A percentile compares a stretch with the other conserved stretches of the same genome.
phyloP scores from a whole-genome alignment of 2,888 invertebrate species.

The Xylota sylvarum region DNA sequence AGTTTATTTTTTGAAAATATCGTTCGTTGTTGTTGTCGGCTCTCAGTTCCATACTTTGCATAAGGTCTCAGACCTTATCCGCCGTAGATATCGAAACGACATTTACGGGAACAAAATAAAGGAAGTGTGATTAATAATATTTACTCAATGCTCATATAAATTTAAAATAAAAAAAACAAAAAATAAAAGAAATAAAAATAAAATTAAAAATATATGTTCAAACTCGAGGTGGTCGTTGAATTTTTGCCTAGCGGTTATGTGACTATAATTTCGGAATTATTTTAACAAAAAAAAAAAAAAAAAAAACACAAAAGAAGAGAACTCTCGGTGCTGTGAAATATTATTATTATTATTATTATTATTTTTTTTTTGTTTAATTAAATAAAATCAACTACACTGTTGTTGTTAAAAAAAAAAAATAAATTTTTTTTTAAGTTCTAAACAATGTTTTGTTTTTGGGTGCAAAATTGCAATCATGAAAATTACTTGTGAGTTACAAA shows the following conservation, averaged over 20 bases:
- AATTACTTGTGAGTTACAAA: slow-evolving; percentile 68
- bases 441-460: slow-evolving; percentile 67
- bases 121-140: slow-evolving; percentile 38
- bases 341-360: no score
- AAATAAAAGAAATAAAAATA: slow-evolving; percentile 10
- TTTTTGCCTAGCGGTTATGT: slow-evolving; percentile 20
- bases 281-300: neutral
- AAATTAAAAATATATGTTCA: slow-evolving; percentile 25
- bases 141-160: neutral
- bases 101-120: slow-evolving; percentile 43
- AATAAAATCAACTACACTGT: neutral
- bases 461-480: slow-evolving; percentile 59
- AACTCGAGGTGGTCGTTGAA: slow-evolving; percentile 1
- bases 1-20: slow-evolving; percentile 58
- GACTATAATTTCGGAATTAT: slow-evolving; percentile 11
- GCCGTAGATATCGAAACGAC: slow-evolving; percentile 44
- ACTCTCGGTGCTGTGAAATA: slow-evolving; percentile 8
- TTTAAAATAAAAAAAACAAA: slow-evolving; percentile 19
- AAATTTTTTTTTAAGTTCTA: neutral
- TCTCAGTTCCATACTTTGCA: slow-evolving; percentile 65
- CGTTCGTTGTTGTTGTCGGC: slow-evolving; percentile 58
- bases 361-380: no score
- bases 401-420: neutral
- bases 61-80: slow-evolving; percentile 37
- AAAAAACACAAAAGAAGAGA: no score